Percentiles rank a stretch among this genome's conserved stretches.
These are phyloP conservation scores for Lydus trimaculatus DNA, from an alignment of 2,888 invertebrate species.

Conservation along the genomic window DNA sequence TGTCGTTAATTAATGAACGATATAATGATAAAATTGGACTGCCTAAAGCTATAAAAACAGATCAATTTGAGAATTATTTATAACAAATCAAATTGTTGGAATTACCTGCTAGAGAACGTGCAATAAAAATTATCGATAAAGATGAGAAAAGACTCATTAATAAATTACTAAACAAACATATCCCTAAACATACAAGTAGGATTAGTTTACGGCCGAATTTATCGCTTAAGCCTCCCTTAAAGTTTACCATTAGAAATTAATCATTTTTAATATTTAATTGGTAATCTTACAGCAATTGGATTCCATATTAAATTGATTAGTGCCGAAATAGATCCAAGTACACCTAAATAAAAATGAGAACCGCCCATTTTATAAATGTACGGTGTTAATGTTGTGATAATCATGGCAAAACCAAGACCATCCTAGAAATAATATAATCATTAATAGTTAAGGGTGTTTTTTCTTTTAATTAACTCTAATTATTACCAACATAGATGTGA, in stretches of 20 bases:
- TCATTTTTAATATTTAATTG: not conserved
- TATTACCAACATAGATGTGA: no score
- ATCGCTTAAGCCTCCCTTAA: conserved; percentile 26
- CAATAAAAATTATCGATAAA: conserved; percentile 18
- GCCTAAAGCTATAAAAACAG: conserved; percentile 25
- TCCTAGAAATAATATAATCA: conserved; percentile 12
- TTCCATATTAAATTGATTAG: conserved; percentile 22
- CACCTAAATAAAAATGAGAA: conserved; percentile 17
- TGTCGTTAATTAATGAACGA: conserved; percentile 21
- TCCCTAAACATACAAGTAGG: conserved; percentile 14
- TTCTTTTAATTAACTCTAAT: no score
- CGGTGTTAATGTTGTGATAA: conserved; percentile 9
- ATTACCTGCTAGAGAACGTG: conserved; percentile 18
- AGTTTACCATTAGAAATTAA: not conserved
- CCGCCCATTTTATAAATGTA: conserved; percentile 15
- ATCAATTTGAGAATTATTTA: not conserved
- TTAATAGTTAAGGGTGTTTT: not conserved
- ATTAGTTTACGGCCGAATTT: conserved; percentile 20
- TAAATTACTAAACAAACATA: conserved; percentile 16
- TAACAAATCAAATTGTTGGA: not conserved
- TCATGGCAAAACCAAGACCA: conserved; percentile 17
- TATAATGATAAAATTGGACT: conserved; percentile 17
- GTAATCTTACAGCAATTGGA: conserved; percentile 18
- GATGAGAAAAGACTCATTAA: conserved; percentile 7
- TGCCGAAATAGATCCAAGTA: conserved; percentile 15